phyloP scores from a whole-genome alignment of 2,113 vertebrate genomes.

The Chloropsis cyanopogon region DNA sequence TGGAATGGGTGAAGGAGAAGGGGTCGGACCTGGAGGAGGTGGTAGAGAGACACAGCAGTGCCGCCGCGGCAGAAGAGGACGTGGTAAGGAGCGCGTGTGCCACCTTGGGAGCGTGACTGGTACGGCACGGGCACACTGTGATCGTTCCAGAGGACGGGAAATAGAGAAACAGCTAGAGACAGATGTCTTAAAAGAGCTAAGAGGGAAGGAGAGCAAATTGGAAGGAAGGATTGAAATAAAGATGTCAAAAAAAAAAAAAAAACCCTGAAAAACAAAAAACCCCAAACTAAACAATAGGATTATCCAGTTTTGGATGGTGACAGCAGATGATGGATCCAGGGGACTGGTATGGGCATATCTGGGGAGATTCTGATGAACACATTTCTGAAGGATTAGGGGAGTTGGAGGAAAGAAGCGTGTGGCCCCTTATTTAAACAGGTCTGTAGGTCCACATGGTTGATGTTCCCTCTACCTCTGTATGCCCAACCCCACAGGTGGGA shows the following conservation, averaged over 20 bases:
- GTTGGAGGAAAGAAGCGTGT: background rate
- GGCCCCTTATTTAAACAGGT: background rate
- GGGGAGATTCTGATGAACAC: background rate
- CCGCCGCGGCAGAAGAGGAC: background rate
- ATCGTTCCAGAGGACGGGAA: background rate
- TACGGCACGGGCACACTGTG: background rate
- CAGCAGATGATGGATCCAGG: background rate
- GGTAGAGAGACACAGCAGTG: background rate
- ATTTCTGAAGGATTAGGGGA: background rate
- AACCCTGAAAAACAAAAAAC: background rate
- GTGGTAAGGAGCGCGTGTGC: background rate
- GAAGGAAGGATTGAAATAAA: background rate
- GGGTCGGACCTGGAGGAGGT: background rate
- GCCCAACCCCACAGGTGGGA: background rate
- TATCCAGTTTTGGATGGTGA: background rate
- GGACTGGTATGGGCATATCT: too few species aligned
- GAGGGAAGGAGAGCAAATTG: background rate
- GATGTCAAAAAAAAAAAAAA: background rate
- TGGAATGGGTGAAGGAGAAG: background rate
- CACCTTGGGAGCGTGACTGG: background rate
- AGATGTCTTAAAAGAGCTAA: background rate
- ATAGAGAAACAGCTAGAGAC: background rate
- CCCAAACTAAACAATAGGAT: background rate
- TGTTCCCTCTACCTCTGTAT: too few species aligned
- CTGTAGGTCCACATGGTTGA: accelerated